Evolutionary conservation across 2,797 vertebrate genomes (phyloP).

Genomic region (Dendrocincla tyrannina): DNA sequence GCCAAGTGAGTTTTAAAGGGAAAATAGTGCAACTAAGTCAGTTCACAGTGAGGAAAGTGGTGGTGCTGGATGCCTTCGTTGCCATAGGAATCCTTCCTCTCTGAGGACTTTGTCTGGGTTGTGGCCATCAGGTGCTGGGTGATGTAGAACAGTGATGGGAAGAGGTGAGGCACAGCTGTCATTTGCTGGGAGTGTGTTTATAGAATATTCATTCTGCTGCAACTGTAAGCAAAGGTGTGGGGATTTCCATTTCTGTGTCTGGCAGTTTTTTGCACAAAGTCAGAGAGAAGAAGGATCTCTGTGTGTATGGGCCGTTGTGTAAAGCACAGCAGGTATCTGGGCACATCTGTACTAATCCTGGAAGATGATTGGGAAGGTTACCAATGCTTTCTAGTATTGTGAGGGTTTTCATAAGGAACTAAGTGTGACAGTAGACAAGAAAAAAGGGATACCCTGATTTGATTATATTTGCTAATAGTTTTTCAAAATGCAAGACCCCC

Average conservation of each 20-base stretch:
- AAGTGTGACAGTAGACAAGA: no score
- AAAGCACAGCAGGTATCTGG: background rate
- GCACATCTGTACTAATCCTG: background rate
- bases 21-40: background rate
- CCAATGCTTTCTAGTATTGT: background rate
- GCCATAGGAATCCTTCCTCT: background rate
- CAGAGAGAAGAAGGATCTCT: background rate
- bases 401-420: background rate
- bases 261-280: background rate
- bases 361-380: background rate
- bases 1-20: background rate
- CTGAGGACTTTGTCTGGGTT: background rate
- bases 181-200: background rate
- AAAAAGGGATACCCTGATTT: background rate
- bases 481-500: background rate
- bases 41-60: background rate
- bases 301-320: fast-evolving
- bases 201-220: background rate
- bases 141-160: background rate
- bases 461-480: no score
- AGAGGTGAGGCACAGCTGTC: background rate
- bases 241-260: background rate
- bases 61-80: background rate
- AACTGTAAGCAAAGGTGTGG: background rate
- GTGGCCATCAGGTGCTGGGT: background rate